These are phyloP conservation scores for Platycheirus rosarum DNA, from an alignment of 2,888 invertebrate genomes.

Conservation along the genomic window DNA sequence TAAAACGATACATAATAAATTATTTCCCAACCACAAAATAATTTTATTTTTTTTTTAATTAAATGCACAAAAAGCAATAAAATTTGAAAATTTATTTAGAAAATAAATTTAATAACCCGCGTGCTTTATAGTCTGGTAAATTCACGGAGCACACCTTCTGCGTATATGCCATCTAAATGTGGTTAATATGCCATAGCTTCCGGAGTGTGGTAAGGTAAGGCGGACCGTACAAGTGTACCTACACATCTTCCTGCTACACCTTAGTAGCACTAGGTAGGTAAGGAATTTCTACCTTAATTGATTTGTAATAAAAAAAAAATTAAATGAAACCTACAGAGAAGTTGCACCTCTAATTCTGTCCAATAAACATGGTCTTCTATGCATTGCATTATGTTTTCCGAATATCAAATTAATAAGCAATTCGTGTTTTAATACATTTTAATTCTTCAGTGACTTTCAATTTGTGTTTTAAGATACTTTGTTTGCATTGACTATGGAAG, in stretches of 20 bases:
- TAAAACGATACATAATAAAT: slow-evolving; percentile 64
- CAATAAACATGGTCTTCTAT: slow-evolving; percentile 34
- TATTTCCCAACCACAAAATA: slow-evolving; percentile 54
- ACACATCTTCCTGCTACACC: slow-evolving; percentile 43
- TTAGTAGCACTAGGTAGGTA: neutral
- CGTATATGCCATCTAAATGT: slow-evolving; percentile 20
- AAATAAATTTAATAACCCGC: slow-evolving; percentile 64
- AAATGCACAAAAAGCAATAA: slow-evolving; percentile 50
- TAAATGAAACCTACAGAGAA: neutral
- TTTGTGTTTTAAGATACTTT: slow-evolving; percentile 39
- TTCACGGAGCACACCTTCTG: slow-evolving; percentile 22
- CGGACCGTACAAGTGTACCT: slow-evolving; percentile 6
- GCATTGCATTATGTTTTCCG: slow-evolving; percentile 34
- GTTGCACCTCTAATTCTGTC: slow-evolving; percentile 44
- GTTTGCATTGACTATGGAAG: slow-evolving; percentile 11
- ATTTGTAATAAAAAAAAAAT: slow-evolving; percentile 40
- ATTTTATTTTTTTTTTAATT: slow-evolving; percentile 9
- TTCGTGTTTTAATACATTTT: slow-evolving; percentile 47
- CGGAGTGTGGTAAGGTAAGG: slow-evolving; percentile 55
- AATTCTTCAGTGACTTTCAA: slow-evolving; percentile 43
- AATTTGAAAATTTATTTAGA: slow-evolving; percentile 64
- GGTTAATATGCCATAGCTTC: slow-evolving; percentile 52
- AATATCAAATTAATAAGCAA: slow-evolving; percentile 63
- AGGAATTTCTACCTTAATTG: slow-evolving; percentile 29
- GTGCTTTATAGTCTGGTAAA: slow-evolving; percentile 10